Evolutionary conservation across 2,888 invertebrate species (phyloP), one percentile per base, ranked within the genome.

Genomic region (Polia nebulosa): DNA sequence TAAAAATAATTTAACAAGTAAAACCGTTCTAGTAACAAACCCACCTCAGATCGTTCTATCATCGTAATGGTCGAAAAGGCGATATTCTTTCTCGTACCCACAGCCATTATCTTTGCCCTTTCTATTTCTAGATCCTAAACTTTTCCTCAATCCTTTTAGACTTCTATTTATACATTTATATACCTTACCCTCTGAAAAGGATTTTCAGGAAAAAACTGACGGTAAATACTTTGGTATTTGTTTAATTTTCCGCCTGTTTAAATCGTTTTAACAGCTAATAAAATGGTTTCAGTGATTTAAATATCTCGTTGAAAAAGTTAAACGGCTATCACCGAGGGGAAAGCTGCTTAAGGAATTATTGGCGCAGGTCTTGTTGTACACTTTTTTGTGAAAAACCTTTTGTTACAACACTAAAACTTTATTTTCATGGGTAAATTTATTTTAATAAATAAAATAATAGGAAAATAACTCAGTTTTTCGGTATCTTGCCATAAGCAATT

Each of bases 181-280:
- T 51, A 36, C 15, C 7, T 15, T 9, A 11, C 15, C 11, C 17
- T 13, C 15, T n/a, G 15, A 9, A 13, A 39, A 45, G 52, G 9
- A 52, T 39, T 53, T 47, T 13, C 3, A 32, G 32, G 15, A n/a
- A 32, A 45, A 49, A 36, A 47, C 2, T 22, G 22, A 15, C 11
- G 1, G 20, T 49, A 27, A 45, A 55, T 58, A 36, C 20, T 66
- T 27, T 15, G 17, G 4, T 47, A 29, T 73, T 75, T 59, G 49
- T 79, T 51, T 47, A 68, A 68, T 75, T 68, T 76, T 75, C 62
- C 32, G 55, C 27, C 17, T 63, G 32, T 56, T 62, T 66, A 55
- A 45, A 47, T 67, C 39, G 27, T 55, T 27, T 74, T 55, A 55
- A 9, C 53, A 22, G 36, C 27, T 60, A 56, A 61, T 53, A 65